Base-by-base conservation (phyloP, 2,113 vertebrate species). In the Noctilio leporinus region DNA sequence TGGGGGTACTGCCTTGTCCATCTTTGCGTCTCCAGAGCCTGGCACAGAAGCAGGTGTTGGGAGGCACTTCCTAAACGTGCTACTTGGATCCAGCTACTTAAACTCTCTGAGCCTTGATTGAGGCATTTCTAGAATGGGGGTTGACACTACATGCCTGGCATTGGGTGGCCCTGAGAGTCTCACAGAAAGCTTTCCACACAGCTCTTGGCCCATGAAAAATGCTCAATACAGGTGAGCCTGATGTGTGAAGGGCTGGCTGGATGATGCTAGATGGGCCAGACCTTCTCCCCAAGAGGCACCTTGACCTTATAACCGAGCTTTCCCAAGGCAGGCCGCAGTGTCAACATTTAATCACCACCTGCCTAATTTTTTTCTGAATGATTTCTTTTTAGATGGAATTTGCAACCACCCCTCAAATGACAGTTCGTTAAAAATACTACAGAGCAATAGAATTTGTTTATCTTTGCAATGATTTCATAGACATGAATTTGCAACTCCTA, bases 371-470 rank as follows among this genome's bases (percentile, higher is more conserved):
- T 86, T 62, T 4, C 75, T 76, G 43, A 87, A 92, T 94, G 87
- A 72, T 93, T 93, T 94, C 90, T 94, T 96, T 94, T 97, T 82
- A 62, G 72, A 55, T 82, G 72, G 81, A 97, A 97, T 96, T 94
- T 94, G 95, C 92, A 97, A 96, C 83, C 75, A 26, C 81, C 81
- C 69, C 72, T 59, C 38, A 35, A 77, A 62, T 94, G 92, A 84
- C 95, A 95, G 84, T 95, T 96, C 96, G 93, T 97, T 96, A 96
- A 82, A 90, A 73, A 85, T 92, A 85, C 76, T 55, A 88, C 70
- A 16, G 69, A 75, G 47, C 82, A 90, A 92, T 90, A 94, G 80
- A 53, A 92, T 82, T 47, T 96, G 67, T 96, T 97, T 96, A 92
- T 92, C 88, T 95, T 84, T 65, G 69, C 70, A 19, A 49, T 59